Base-by-base conservation (phyloP, 2,797 vertebrate species). In the Buceros bicornis region DNA sequence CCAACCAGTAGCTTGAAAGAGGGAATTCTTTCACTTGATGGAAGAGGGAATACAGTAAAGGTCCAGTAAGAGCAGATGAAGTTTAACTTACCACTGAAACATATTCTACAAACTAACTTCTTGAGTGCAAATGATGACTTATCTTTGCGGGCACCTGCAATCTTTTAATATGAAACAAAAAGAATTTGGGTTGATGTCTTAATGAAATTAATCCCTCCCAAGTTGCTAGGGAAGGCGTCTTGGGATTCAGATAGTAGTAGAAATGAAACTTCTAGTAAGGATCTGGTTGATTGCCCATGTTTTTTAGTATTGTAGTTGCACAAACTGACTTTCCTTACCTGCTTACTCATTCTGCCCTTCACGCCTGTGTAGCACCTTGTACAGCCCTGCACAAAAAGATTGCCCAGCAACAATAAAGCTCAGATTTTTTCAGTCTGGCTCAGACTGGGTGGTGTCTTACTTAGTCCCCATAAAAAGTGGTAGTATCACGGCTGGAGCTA, bases 51-150 rank as follows among this genome's bases (percentile, higher is more conserved):
- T 92, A 95, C 62, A 94, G 82, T 65, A 93, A 95, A 96, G 93
- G 87, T 91, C 88, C 93, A 96, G 95, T 86, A 95, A 98, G 97
- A 97, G 96, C 92, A 98, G 94, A 89, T 45, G 84, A 48, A 48
- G 79, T 93, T 97, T 79, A 33, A 33, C 33, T 96, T 97, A 96
- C 93, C 64, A 82, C 92, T 92, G 64, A 96, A 97, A 97, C 85
- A 96, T 96, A 96, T 42, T 95, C 94, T 97, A 95, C 70, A 91
- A 94, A 96, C 25, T 87, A 88, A 89, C 79, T 90, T 96, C 70
- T 96, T 97, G 66, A 94, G 60, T 90, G 76, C 25, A 95, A 87
- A 85, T 74, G 83, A 82, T 51, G 95, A 96, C 83, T 94, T 90
- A 95, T 87, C 83, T 95, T 97, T 97, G 78, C 21, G 37, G 85